Base-by-base conservation (phyloP, 2,888 invertebrate species). In the Eulithis testata region DNA sequence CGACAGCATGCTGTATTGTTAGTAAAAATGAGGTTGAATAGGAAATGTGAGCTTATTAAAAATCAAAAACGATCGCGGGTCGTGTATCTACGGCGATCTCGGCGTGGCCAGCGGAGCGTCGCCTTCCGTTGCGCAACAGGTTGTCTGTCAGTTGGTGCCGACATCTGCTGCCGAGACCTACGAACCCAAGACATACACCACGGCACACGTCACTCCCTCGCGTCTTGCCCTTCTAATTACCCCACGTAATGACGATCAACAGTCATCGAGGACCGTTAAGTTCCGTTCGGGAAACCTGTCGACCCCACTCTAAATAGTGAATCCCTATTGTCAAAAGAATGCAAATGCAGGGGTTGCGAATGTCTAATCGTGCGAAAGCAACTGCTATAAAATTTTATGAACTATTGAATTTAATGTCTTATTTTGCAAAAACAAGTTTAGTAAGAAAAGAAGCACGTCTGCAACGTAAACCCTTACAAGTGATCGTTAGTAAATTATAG, bases 121-220 rank as follows among this genome's bases (percentile, higher is more conserved):
- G 84, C 90, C 86, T 76, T 84, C 91, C 91, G 92, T 92, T 93
- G 90, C 73, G 84, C 91, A 88, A 93, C 93, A 93, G 93, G 92
- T 93, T 92, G 93, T 66, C 86, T 78, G 91, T 84, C 93, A 88
- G 93, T 91, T 88, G 89, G 85, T 66, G 60, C 66, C 80, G 76
- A 88, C 91, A 89, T 95, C 94, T 91, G 91, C 87, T 83, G 79
- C 73, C 73, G 64, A 70, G 70, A 73, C 75, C 75, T 80, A 77
- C 81, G 76, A 80, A 66, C 74, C 73, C 81, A 87, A 90, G 90
- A 90, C 82, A 45, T 63, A 53, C 57, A 27, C 47, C 64, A 57
- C 59, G 53, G 53, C 51, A 53, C 60, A 55, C 55, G 59, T 59
- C 61, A 79, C 89, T 83, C 91, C 91, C 90, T 85, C 91, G 81